Conservation (phyloP, 2,113 vertebrate species). For the Numida meleagris region DNA sequence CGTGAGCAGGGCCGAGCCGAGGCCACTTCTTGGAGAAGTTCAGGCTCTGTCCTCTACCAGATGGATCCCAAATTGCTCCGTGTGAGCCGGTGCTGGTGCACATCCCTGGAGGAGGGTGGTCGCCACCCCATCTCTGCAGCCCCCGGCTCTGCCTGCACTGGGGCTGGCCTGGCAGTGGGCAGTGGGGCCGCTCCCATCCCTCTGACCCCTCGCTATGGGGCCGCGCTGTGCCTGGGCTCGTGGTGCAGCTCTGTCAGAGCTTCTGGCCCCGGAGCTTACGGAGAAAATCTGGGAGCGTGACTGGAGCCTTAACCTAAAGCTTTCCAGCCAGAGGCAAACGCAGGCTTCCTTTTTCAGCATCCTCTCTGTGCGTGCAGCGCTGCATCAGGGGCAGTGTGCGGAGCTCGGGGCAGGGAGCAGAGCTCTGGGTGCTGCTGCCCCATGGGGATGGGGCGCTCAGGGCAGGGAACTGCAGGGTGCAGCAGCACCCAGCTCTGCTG, state of each 20-base stretch:
- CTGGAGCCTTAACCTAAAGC: not conserved
- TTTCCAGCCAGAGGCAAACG: not conserved
- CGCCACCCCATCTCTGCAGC: not conserved
- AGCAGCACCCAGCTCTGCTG: conserved; percentile 9
- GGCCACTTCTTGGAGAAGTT: not conserved
- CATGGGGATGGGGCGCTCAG: not conserved
- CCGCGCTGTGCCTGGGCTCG: not conserved
- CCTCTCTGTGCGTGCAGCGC: not conserved
- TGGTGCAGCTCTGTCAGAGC: not conserved
- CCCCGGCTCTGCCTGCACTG: not conserved
- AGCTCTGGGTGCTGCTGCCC: not conserved
- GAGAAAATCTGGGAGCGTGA: not conserved
- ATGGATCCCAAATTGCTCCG: not conserved
- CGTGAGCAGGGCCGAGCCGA: not conserved
- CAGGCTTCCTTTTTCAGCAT: not conserved
- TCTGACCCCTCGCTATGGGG: not conserved
- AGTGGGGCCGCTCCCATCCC: not conserved
- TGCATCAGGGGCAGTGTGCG: not conserved
- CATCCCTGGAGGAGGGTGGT: not conserved
- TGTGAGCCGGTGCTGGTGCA: not conserved
- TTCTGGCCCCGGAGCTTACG: not conserved
- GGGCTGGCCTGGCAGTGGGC: rapidly evolving
- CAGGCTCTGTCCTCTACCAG: not conserved
- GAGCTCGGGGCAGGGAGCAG: not conserved
- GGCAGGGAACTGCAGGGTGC: not conserved